Evolutionary conservation across 2,113 vertebrate genomes (phyloP).

Genomic region (Megaceryle maxima): DNA sequence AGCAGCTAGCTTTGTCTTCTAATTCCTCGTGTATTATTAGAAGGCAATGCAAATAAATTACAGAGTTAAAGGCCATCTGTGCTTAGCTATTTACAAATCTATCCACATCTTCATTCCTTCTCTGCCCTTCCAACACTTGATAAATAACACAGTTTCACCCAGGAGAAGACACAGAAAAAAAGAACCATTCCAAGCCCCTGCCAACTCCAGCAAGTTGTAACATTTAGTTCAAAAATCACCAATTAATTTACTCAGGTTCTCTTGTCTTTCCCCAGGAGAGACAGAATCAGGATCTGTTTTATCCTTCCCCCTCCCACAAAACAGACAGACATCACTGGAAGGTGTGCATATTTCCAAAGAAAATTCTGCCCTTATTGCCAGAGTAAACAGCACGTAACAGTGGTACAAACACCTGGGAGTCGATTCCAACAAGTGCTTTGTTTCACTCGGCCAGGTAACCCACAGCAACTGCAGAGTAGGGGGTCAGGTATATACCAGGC

Average conservation of each 20-base stretch:
- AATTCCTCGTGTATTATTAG: constrained; percentile 19
- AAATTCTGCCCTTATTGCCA: not conserved
- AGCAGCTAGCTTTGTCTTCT: constrained; percentile 15
- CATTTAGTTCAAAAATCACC: not conserved
- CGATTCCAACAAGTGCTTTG: not conserved
- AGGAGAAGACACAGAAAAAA: not conserved
- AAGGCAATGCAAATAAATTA: constrained; percentile 26
- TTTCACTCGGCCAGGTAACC: not conserved
- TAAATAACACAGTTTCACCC: not conserved
- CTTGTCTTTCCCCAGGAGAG: not conserved
- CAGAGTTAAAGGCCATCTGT: not conserved
- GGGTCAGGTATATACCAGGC: not conserved
- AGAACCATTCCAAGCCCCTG: not conserved
- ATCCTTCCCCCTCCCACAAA: not conserved
- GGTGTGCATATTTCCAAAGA: not conserved
- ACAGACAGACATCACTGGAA: not conserved
- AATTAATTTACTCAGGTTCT: not conserved
- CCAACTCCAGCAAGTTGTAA: not conserved
- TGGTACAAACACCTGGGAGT: not conserved
- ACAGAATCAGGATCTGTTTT: not conserved
- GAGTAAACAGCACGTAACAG: not conserved
- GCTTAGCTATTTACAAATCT: not conserved
- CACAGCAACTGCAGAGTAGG: not conserved
- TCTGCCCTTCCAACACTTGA: not conserved
- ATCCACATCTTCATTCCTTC: not conserved